Conservation (phyloP, 2,888 invertebrate genomes). For the Agrotis segetum region DNA sequence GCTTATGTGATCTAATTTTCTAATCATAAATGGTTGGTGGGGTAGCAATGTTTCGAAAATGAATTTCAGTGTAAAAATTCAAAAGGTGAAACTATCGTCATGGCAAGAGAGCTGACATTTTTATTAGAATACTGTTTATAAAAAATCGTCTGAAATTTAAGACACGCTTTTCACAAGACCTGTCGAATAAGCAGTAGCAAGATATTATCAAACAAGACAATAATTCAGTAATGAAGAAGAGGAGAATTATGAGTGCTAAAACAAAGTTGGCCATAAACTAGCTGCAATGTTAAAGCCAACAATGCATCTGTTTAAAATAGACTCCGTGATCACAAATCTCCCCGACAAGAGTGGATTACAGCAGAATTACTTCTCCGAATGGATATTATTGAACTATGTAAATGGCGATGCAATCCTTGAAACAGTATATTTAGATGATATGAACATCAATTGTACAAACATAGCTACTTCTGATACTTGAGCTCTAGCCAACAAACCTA, state of each 20-base stretch:
- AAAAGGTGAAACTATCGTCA: not conserved
- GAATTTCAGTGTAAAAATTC: not conserved
- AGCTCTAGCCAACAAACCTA: slow-evolving; percentile 50
- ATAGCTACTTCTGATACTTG: slow-evolving; percentile 45
- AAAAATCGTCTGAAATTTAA: not conserved
- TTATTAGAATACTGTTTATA: not conserved
- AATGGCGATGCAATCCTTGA: slow-evolving; percentile 47
- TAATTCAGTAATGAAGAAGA: too few species aligned
- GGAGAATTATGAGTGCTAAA: not conserved
- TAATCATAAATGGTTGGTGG: not conserved
- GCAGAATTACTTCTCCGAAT: slow-evolving; percentile 27
- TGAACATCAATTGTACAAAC: slow-evolving; percentile 36
- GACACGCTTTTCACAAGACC: not conserved
- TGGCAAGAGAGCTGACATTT: not conserved
- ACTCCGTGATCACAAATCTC: not conserved
- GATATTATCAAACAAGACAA: too few species aligned
- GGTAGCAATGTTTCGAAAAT: not conserved
- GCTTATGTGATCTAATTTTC: slow-evolving; percentile 24
- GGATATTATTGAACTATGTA: slow-evolving; percentile 28
- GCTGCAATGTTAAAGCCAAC: not conserved
- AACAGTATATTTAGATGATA: slow-evolving; percentile 52
- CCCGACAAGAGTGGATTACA: slow-evolving; percentile 19
- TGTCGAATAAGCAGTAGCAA: too few species aligned
- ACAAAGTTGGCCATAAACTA: not conserved
- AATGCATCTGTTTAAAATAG: slow-evolving; percentile 18